A percentile compares a stretch with the other conserved stretches of the same genome.
Evolutionary conservation across 2,797 vertebrate genomes (phyloP).

Genomic region (Sebastes matsubarae): DNA sequence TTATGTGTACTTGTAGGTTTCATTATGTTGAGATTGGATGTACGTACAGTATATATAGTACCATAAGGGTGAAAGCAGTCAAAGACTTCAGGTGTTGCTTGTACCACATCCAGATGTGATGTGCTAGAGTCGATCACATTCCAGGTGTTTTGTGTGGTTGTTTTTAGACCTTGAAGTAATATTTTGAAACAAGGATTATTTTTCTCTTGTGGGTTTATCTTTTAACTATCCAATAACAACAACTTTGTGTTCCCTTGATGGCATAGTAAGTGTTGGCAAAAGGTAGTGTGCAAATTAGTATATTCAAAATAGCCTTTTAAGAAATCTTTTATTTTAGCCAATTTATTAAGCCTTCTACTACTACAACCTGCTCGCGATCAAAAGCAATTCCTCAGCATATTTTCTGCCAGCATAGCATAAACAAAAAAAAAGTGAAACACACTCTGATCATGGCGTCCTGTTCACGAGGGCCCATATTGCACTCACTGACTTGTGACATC

Average conservation of each 20-base stretch:
- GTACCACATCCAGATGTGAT: not conserved
- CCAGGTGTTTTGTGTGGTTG: not conserved
- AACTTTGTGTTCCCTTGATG: not conserved
- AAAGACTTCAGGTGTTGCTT: not conserved
- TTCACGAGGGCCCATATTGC: not conserved
- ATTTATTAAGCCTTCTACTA: not conserved
- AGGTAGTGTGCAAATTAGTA: not conserved
- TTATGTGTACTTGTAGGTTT: not conserved
- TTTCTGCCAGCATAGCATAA: not conserved
- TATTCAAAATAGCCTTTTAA: not conserved
- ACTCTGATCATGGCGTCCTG: not conserved
- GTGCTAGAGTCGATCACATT: not conserved
- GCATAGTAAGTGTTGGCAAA: not conserved
- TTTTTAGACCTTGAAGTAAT: not conserved
- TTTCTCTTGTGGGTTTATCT: not conserved
- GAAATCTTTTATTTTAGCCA: not conserved
- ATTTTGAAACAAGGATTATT: not conserved
- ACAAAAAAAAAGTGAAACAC: not conserved
- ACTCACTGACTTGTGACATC: slow-evolving; percentile 20
- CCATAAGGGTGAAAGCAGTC: not conserved
- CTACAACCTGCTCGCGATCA: not conserved
- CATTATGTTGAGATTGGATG: not conserved
- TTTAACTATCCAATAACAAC: not conserved
- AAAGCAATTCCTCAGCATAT: not conserved
- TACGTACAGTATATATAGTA: not conserved